A percentile compares a stretch with the other conserved stretches of the same genome.
These are phyloP conservation scores for Coregonus sp. DNA, from an alignment of 2,797 vertebrate genomes.

Conservation along the genomic window DNA sequence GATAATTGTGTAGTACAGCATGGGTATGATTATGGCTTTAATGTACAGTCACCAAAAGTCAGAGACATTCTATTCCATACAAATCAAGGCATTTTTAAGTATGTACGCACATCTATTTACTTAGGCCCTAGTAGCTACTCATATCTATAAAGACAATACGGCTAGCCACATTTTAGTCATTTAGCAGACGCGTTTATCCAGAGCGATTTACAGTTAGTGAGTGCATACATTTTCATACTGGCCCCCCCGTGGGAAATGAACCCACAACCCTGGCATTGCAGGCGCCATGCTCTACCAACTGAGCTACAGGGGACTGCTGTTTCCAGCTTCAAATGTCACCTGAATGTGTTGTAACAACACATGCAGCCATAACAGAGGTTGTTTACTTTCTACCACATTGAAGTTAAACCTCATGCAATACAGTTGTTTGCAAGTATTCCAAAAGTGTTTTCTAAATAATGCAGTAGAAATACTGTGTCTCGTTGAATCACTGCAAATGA, in stretches of 20 bases:
- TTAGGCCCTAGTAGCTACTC: not conserved
- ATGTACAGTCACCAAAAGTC: constrained; percentile 1
- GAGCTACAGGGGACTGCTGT: not conserved
- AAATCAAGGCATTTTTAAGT: not conserved
- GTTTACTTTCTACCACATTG: not conserved
- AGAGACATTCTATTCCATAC: not conserved
- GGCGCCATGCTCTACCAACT: too few species aligned
- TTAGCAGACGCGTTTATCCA: too few species aligned
- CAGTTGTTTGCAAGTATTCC: not conserved
- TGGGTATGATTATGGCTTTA: not conserved
- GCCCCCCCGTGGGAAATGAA: too few species aligned
- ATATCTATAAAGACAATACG: not conserved
- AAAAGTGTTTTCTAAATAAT: not conserved
- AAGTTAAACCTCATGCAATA: not conserved
- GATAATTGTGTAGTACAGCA: not conserved
- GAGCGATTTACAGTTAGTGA: too few species aligned
- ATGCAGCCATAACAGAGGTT: not conserved
- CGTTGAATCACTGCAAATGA: not conserved
- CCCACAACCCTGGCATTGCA: too few species aligned
- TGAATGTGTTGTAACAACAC: not conserved
- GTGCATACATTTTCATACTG: too few species aligned
- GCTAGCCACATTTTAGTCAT: too few species aligned
- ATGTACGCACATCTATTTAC: not conserved
- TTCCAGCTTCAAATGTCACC: not conserved
- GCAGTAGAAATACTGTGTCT: not conserved